A percentile compares a stretch with the other conserved stretches of the same genome.
These are phyloP conservation scores for Apodemus speciosus DNA, from an alignment of 2,113 vertebrate genomes.

Conservation along the genomic window DNA sequence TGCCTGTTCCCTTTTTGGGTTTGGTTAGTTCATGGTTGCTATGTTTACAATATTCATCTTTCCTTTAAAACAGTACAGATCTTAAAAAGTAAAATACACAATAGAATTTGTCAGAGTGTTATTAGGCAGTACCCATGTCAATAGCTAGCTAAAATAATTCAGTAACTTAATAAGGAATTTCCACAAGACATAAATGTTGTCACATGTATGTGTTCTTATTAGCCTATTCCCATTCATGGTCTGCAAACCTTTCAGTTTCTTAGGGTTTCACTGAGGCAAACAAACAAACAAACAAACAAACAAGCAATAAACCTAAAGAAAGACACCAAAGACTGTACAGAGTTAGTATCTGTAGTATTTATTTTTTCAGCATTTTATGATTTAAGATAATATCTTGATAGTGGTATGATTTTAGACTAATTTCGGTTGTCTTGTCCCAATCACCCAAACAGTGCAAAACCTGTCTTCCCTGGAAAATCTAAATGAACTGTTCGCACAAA, in stretches of 20 bases:
- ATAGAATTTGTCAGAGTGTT: neutral
- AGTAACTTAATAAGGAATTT: slow-evolving; percentile 8
- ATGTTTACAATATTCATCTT: slow-evolving; percentile 15
- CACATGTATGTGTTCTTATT: neutral
- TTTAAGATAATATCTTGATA: slow-evolving; percentile 39
- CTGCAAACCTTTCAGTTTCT: neutral
- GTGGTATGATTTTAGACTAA: neutral
- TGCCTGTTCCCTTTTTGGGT: neutral
- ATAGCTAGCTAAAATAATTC: slow-evolving; percentile 21
- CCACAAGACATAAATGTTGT: neutral
- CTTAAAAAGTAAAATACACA: slow-evolving; percentile 48
- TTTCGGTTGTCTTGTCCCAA: slow-evolving; percentile 26
- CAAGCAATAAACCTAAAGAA: neutral
- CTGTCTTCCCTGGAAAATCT: slow-evolving; percentile 54
- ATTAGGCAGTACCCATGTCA: slow-evolving; percentile 27
- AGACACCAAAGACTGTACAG: neutral
- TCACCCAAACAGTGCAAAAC: slow-evolving; percentile 44
- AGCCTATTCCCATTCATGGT: neutral
- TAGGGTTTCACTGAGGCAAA: slow-evolving; percentile 35
- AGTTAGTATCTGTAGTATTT: slow-evolving; percentile 12
- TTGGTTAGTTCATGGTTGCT: neutral
- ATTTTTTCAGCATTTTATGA: slow-evolving; percentile 17
- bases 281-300: neutral
- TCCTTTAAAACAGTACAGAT: slow-evolving; percentile 35
- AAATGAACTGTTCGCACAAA: slow-evolving; percentile 68